A percentile compares a stretch with the other conserved stretches of the same genome.
phyloP scores from a whole-genome alignment of 2,113 vertebrate genomes.

The Phrynosoma platyrhinos region DNA sequence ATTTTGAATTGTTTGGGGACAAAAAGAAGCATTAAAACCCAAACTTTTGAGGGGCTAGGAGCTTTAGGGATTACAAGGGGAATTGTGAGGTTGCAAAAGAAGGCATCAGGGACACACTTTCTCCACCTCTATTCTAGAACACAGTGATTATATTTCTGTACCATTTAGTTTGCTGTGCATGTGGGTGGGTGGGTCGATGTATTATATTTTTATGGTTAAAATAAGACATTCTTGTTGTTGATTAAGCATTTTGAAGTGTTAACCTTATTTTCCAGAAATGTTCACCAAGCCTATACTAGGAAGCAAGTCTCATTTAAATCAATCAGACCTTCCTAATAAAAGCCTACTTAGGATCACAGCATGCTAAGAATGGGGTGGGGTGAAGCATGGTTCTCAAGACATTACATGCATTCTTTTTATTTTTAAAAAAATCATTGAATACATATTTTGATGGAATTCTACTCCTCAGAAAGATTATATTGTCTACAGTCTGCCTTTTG shows the following conservation, averaged over 20 bases:
- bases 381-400: background rate
- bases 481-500: background rate
- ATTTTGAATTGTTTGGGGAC: too few relatives aligned
- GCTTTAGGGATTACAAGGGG: too few relatives aligned
- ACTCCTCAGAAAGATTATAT: background rate
- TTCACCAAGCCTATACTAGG: background rate
- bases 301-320: background rate
- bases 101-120: too few relatives aligned
- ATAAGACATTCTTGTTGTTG: background rate
- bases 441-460: background rate
- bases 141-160: background rate
- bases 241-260: too few relatives aligned
- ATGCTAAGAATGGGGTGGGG: background rate
- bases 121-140: too few relatives aligned
- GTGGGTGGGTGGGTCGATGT: too few relatives aligned
- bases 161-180: background rate
- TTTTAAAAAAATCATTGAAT: background rate
- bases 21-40: too few relatives aligned
- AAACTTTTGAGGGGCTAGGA: too few relatives aligned
- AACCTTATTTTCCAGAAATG: too few relatives aligned
- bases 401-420: background rate
- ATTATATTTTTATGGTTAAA: background rate
- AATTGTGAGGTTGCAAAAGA: too few relatives aligned
- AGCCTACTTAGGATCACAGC: background rate
- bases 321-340: background rate